Conservation (phyloP, 2,797 vertebrate species). For the Takifugu ocellatus region DNA sequence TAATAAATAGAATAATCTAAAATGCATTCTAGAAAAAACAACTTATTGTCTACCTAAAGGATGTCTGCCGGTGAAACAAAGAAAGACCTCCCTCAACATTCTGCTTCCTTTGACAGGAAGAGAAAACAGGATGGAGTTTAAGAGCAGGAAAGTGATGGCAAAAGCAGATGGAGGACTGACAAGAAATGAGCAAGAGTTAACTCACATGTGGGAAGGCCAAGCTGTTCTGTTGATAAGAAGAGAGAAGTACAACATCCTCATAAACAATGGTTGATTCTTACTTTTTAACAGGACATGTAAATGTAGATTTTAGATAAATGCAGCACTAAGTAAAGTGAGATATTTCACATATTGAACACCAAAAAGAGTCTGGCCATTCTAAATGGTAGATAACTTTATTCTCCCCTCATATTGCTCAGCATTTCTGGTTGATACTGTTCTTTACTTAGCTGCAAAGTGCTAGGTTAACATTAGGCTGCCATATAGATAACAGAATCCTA, state of each 20-base stretch:
- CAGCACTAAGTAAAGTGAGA: too few species aligned
- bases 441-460: too few species aligned
- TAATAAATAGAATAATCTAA: background rate
- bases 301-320: too few species aligned
- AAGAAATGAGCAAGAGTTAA: conserved; percentile 63
- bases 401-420: too few species aligned
- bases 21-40: conserved; percentile 37
- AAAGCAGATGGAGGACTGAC: conserved; percentile 40
- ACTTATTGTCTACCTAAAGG: conserved; percentile 47
- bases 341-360: background rate
- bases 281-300: too few species aligned
- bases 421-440: too few species aligned
- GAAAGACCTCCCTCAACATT: conserved; percentile 8
- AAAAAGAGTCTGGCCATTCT: background rate
- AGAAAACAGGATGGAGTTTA: conserved; percentile 7
- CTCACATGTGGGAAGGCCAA: conserved; percentile 85
- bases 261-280: conserved; percentile 44
- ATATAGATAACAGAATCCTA: too few species aligned
- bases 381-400: background rate
- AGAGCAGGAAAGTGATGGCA: conserved; percentile 43
- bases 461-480: too few species aligned
- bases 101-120: conserved; percentile 1
- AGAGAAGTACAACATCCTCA: conserved; percentile 71
- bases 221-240: conserved; percentile 80
- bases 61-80: conserved; percentile 40